Evolutionary conservation across 2,113 vertebrate species (phyloP).

Genomic region (Melanotaenia duboulayi): DNA sequence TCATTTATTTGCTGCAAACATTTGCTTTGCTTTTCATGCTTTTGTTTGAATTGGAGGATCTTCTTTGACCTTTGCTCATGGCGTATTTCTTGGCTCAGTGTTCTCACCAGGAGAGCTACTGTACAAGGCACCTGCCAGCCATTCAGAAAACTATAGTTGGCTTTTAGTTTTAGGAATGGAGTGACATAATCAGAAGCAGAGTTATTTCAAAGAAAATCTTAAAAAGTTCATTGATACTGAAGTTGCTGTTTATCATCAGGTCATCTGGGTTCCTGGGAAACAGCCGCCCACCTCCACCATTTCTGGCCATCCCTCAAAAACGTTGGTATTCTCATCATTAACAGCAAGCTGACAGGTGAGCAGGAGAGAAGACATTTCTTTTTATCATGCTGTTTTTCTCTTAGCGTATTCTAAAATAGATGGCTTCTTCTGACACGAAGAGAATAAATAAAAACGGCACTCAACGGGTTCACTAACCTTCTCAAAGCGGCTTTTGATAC

Average conservation of each 20-base stretch:
- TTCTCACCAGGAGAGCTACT: no score
- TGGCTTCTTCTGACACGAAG: slow-evolving; percentile 41
- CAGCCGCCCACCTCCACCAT: slow-evolving; percentile 87
- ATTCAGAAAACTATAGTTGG: neutral
- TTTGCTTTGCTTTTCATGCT: neutral
- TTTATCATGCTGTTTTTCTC: slow-evolving; percentile 9
- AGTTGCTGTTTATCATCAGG: neutral
- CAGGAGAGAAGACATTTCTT: slow-evolving; percentile 29
- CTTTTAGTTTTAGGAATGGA: neutral
- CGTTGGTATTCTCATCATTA: slow-evolving; percentile 79
- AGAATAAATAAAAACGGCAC: slow-evolving; percentile 31
- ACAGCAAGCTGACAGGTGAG: slow-evolving; percentile 74
- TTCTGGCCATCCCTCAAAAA: slow-evolving; percentile 88
- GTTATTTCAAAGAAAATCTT: neutral
- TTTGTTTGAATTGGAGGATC: neutral
- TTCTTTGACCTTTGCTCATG: neutral
- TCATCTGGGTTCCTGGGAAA: slow-evolving; percentile 69
- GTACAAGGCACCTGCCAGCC: neutral
- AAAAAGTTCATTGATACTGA: neutral
- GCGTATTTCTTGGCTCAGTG: neutral
- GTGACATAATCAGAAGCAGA: neutral
- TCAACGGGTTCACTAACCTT: slow-evolving; percentile 77
- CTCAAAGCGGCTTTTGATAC: slow-evolving; percentile 86
- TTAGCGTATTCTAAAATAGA: slow-evolving; percentile 36
- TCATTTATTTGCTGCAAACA: neutral